These are phyloP conservation scores for Oenanthe melanoleuca DNA, from an alignment of 2,113 vertebrate genomes.

Conservation along the genomic window DNA sequence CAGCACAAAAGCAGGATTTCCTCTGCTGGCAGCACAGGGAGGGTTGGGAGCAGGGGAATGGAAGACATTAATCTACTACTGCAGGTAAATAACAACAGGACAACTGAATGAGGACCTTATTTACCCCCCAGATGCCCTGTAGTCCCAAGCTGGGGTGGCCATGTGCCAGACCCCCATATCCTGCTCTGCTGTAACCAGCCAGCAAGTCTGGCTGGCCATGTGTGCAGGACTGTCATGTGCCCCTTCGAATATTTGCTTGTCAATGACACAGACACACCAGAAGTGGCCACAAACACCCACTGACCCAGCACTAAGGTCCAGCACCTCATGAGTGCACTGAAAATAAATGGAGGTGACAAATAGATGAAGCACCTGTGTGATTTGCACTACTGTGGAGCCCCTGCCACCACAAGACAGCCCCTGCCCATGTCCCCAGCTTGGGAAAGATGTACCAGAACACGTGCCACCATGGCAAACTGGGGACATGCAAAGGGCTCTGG, in stretches of 20 bases:
- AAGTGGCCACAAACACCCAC: not conserved
- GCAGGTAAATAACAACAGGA: not conserved
- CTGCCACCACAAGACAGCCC: rapidly evolving
- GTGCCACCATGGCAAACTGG: not conserved
- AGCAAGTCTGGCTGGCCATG: not conserved
- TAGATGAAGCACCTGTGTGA: not conserved
- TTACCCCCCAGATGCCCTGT: too few species aligned
- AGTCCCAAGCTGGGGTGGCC: not conserved
- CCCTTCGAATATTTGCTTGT: not conserved
- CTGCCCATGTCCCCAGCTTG: not conserved
- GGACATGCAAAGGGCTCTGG: not conserved
- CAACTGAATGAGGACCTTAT: not conserved
- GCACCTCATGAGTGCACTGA: not conserved
- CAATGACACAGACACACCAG: not conserved
- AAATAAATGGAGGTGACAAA: not conserved
- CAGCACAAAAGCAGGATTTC: not conserved
- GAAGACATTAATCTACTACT: not conserved
- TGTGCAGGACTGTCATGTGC: not conserved
- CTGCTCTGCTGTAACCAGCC: not conserved
- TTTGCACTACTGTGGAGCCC: not conserved
- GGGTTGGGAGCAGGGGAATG: rapidly evolving
- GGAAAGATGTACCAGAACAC: not conserved
- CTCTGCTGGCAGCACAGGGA: not conserved
- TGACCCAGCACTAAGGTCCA: rapidly evolving
- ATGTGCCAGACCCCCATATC: not conserved